Conservation (phyloP, 2,888 invertebrate species). For the Koerneria pararmatus region DNA sequence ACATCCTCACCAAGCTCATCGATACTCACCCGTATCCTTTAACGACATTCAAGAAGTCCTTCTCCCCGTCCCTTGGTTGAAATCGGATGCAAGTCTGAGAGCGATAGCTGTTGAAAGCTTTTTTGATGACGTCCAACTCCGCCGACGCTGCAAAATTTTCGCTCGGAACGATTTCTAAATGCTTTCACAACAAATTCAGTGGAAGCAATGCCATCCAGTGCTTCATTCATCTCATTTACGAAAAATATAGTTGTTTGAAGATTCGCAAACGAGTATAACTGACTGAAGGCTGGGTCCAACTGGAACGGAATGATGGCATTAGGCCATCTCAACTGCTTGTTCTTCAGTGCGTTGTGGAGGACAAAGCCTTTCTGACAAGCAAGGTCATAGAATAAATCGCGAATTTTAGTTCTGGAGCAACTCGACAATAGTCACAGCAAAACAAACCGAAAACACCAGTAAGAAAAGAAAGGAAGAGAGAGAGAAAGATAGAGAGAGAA, state of each 20-base stretch:
- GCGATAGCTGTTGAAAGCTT: conserved; percentile 53
- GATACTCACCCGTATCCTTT: conserved; percentile 54
- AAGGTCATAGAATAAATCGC: background rate
- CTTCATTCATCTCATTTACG: background rate
- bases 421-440: no score
- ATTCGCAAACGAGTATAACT: conserved; percentile 29
- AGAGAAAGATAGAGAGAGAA: background rate
- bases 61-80: conserved; percentile 53
- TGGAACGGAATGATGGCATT: conserved; percentile 53
- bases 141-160: conserved; percentile 40
- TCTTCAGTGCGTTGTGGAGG: conserved; percentile 54
- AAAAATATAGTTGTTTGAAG: background rate
- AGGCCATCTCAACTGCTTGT: conserved; percentile 53
- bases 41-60: conserved; percentile 58
- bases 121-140: conserved; percentile 50
- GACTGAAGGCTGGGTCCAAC: conserved; percentile 57
- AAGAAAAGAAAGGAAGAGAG: background rate
- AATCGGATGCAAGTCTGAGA: conserved; percentile 60
- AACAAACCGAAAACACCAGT: background rate
- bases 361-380: conserved; percentile 41
- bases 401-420: background rate
- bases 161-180: conserved; percentile 4
- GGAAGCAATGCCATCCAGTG: background rate
- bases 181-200: no score
- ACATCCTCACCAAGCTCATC: background rate